phyloP scores from a whole-genome alignment of 2,797 vertebrate species.

The Mycteria americana region DNA sequence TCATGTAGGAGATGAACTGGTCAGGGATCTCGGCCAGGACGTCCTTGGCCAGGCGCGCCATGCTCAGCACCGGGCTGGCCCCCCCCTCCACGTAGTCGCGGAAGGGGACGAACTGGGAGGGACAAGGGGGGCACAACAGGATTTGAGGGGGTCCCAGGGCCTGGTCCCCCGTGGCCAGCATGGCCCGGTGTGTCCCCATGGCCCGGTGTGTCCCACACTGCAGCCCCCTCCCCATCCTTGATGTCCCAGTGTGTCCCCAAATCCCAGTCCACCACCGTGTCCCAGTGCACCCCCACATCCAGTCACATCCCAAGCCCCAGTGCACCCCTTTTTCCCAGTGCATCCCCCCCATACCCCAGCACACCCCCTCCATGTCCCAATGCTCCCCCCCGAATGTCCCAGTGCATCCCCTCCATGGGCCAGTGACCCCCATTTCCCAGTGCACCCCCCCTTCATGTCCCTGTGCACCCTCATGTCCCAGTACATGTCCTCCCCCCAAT shows the following conservation, averaged over 20 bases:
- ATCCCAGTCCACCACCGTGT: neutral
- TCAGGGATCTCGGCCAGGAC: conserved; percentile 94
- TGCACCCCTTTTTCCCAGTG: neutral
- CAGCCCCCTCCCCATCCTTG: neutral
- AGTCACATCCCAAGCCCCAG: neutral
- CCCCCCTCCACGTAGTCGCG: conserved; percentile 92
- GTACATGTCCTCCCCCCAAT: no score
- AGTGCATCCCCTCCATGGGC: neutral
- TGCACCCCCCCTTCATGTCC: neutral
- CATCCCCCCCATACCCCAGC: neutral
- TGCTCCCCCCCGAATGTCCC: neutral
- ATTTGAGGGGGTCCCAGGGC: neutral
- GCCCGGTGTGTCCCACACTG: no score
- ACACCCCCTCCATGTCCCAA: neutral
- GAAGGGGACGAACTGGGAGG: conserved; percentile 89
- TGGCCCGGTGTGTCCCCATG: neutral
- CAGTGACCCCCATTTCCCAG: neutral
- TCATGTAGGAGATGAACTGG: conserved; percentile 97
- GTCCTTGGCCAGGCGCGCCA: conserved; percentile 92
- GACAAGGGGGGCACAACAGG: neutral
- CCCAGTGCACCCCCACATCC: neutral
- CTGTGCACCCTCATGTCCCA: neutral
- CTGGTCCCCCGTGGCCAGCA: no score
- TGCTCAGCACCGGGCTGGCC: conserved; percentile 90
- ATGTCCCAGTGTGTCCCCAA: neutral